Conservation (phyloP, 2,888 invertebrate genomes). For the Acrobasis repandana region DNA sequence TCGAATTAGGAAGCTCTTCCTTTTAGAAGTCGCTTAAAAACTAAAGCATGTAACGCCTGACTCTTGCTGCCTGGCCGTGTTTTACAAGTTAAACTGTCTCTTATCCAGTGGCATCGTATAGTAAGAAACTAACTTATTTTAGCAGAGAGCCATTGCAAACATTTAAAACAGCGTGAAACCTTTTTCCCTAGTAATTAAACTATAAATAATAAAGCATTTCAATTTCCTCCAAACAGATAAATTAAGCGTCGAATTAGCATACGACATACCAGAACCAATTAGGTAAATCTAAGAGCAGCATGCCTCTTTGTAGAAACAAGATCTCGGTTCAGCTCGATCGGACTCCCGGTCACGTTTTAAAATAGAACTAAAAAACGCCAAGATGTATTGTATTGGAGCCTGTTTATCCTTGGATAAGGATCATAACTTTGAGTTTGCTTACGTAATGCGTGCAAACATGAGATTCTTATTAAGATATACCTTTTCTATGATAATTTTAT, state of each 20-base stretch:
- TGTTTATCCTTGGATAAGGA: slow-evolving; percentile 22
- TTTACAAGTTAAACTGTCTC: too few species aligned
- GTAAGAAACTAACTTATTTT: too few species aligned
- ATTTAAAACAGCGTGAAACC: too few species aligned
- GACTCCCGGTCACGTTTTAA: slow-evolving; percentile 27
- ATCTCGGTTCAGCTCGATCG: neutral
- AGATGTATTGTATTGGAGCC: slow-evolving; percentile 24
- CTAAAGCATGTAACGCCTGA: too few species aligned
- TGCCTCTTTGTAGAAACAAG: slow-evolving; percentile 1
- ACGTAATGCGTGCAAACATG: slow-evolving; percentile 28
- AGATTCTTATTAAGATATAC: neutral
- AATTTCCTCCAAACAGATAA: neutral
- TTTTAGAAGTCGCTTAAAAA: too few species aligned
- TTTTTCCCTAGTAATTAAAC: too few species aligned
- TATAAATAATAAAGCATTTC: too few species aligned
- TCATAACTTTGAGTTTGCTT: slow-evolving; percentile 29
- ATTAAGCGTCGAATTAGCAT: slow-evolving; percentile 7
- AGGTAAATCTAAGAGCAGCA: neutral
- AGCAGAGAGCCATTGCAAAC: too few species aligned
- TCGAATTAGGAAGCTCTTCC: too few species aligned
- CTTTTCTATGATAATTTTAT: neutral
- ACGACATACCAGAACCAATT: neutral
- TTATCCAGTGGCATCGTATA: too few species aligned
- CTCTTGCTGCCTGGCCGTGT: too few species aligned
- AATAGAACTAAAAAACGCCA: slow-evolving; percentile 29